Percentiles rank a stretch among this genome's conserved stretches.
phyloP scores from a whole-genome alignment of 2,888 invertebrate genomes.

The Clivina fossor region DNA sequence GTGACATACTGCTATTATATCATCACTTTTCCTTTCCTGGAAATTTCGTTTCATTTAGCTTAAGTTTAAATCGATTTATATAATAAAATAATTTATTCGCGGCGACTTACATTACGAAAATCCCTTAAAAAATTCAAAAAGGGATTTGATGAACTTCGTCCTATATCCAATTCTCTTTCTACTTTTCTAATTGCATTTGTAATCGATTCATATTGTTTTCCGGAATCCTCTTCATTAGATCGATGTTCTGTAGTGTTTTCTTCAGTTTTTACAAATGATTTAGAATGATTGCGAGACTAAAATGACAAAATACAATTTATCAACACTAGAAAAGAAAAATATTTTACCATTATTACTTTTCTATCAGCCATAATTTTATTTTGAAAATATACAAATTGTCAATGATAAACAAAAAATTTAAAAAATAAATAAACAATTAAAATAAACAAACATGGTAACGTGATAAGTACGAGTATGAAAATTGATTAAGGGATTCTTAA shows the following conservation, averaged over 20 bases:
- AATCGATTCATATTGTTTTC: too few relatives aligned
- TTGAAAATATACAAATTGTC: not conserved
- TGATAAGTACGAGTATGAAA: too few relatives aligned
- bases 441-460: constrained; percentile 14
- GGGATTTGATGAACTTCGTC: not conserved
- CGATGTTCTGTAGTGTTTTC: too few relatives aligned
- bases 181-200: too few relatives aligned
- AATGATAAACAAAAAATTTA: not conserved
- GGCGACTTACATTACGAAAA: constrained; percentile 2
- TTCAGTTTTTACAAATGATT: not conserved
- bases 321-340: not conserved
- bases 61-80: not conserved
- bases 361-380: not conserved
- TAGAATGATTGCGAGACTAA: not conserved
- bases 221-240: too few relatives aligned
- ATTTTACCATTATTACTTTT: not conserved
- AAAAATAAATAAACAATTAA: constrained; percentile 7
- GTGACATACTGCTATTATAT: not conserved
- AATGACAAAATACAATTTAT: not conserved
- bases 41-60: not conserved
- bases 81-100: too few relatives aligned
- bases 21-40: not conserved
- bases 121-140: not conserved
- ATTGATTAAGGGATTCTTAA: too few relatives aligned
- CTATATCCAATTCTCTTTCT: not conserved